phyloP scores from a whole-genome alignment of 2,797 vertebrate species.

The Lemur catta region DNA sequence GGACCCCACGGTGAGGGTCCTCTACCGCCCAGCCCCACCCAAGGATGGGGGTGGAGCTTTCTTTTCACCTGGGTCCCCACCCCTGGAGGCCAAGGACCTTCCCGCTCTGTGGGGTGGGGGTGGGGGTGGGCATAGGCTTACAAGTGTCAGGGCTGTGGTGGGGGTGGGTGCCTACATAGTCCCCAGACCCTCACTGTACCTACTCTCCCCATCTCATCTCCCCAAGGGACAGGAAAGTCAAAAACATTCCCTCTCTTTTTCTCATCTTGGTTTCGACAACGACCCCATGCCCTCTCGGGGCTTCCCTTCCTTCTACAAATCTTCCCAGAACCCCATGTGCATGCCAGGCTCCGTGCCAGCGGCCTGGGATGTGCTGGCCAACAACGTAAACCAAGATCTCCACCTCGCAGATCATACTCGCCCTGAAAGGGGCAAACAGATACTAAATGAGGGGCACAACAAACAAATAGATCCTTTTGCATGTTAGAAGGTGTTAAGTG shows the following conservation, averaged over 20 bases:
- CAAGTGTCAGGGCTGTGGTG: background rate
- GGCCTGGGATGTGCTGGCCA: background rate
- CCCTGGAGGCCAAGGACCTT: background rate
- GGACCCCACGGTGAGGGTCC: background rate
- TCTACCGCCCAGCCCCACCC: background rate
- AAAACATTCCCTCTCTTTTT: background rate
- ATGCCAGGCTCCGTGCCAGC: background rate
- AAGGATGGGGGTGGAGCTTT: background rate
- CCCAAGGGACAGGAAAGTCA: background rate
- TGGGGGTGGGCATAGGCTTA: background rate
- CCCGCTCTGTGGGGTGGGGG: background rate
- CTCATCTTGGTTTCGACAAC: background rate
- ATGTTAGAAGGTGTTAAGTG: background rate
- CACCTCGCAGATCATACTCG: background rate
- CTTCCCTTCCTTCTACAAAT: background rate
- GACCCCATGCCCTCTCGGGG: background rate
- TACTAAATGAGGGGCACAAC: background rate
- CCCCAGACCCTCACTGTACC: too few relatives aligned
- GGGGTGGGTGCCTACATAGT: too few relatives aligned
- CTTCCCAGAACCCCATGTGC: background rate
- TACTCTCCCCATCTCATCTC: background rate
- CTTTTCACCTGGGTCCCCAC: background rate
- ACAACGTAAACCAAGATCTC: background rate
- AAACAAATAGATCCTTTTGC: background rate
- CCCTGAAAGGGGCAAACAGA: background rate